Evolutionary conservation across 2,888 invertebrate species (phyloP).

Genomic region (Clusia tigrina): DNA sequence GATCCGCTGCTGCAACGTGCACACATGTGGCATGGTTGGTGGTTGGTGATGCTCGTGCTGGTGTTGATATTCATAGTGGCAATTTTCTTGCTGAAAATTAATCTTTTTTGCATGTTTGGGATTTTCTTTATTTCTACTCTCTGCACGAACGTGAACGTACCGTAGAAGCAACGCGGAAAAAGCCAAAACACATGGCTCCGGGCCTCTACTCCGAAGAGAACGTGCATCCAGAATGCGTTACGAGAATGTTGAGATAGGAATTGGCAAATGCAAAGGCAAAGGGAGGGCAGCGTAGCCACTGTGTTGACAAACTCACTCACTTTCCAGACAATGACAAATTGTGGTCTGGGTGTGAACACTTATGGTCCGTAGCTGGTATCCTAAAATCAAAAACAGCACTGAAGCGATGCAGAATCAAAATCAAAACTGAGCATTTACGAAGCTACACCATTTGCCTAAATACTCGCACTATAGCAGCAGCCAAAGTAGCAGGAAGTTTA

Average conservation of each 20-base stretch:
- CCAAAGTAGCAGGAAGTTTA: conserved; percentile 26
- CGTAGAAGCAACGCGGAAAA: conserved; percentile 6
- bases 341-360: neutral
- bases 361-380: neutral
- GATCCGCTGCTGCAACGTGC: conserved; percentile 9
- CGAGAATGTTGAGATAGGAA: too few species aligned
- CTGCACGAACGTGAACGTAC: neutral
- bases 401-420: too few species aligned
- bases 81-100: conserved; percentile 28
- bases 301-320: conserved; percentile 15
- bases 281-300: neutral
- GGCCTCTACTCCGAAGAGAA: too few species aligned
- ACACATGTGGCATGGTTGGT: neutral
- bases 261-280: too few species aligned
- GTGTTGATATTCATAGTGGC: neutral
- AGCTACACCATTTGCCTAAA: neutral
- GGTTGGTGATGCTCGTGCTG: neutral
- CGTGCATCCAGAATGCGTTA: too few species aligned
- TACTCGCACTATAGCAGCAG: neutral
- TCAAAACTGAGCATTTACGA: too few species aligned
- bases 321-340: neutral
- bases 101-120: conserved; percentile 40
- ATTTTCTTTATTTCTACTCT: conserved; percentile 23
- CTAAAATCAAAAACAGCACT: too few species aligned
- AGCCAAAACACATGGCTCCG: conserved; percentile 36